Percentiles rank a stretch among this genome's conserved stretches.
Conservation (phyloP, 2,113 vertebrate genomes). For the Hyaena hyaena region DNA sequence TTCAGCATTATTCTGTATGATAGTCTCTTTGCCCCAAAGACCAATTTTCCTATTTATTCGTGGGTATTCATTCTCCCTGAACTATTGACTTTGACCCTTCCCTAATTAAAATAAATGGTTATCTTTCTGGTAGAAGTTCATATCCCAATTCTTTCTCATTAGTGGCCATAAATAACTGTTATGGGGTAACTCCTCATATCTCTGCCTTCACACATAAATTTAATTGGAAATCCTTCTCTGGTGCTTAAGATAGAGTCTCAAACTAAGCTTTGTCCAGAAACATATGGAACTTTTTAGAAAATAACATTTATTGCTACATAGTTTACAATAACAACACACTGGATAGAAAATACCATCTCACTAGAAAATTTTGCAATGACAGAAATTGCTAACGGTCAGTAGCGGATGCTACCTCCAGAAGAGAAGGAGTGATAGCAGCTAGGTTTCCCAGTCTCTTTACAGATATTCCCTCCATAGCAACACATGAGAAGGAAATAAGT, state of each 20-base stretch:
- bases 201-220: neutral
- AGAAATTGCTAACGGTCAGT: neutral
- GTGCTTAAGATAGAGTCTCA: neutral
- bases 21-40: neutral
- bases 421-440: fast-evolving
- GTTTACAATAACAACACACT: too few species aligned
- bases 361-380: too few species aligned
- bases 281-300: neutral
- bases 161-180: neutral
- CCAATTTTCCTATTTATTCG: neutral
- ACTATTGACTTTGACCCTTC: neutral
- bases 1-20: neutral
- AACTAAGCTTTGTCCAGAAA: neutral
- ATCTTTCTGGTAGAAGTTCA: neutral
- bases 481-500: neutral
- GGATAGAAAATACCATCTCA: neutral
- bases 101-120: neutral
- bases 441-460: fast-evolving
- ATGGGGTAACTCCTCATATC: neutral
- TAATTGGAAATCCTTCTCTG: neutral
- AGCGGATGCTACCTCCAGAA: fast-evolving
- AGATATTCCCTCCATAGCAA: fast-evolving
- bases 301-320: neutral
- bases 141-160: neutral
- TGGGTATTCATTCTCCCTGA: neutral